Base-by-base conservation (phyloP, 2,888 invertebrate species). In the Rotaria socialis region DNA sequence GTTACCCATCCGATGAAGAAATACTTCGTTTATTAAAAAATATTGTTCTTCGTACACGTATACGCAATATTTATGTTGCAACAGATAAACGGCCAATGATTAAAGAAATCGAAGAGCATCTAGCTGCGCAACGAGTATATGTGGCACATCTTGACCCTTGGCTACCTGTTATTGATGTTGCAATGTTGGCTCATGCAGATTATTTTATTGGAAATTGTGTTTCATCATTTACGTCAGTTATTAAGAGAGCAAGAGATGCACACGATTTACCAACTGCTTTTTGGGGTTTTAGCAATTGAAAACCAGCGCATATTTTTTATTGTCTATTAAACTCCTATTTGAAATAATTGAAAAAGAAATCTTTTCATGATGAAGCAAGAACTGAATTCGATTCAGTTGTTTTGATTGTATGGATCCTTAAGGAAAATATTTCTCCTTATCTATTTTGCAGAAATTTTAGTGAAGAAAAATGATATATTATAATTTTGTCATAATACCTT, bases 141-240 rank as follows among this genome's bases (percentile, higher is more conserved):
- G 41, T 86, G 22, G 84, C 84, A 84, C 90, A 90, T 86, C 88
- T 89, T 35, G 90, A 91, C 87, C 91, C 91, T 2, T 89, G 89
- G 88, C 87, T 90, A 27, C 91, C 91, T 47, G 88, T 90, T 86
- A 88, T 90, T 24, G 91, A 91, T 88, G 87, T 90, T 60, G 89
- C 89, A 55, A 89, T 91, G 41, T 89, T 91, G n/a, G 89, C 89
- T n/a, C 89, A 89, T 86, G 88, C 90, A 14, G 89, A 90, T 55
- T 89, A 89, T 86, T 91, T 91, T 88, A 90, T 91, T 56, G 91
- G 91, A 43, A 91, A 91, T 87, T 91, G 91, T 88, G 89, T 91
- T 4, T 91, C 91, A 50, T 91, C 91, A 7, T 91, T 91, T 87
- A 89, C 90, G 7, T 88, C 90, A 19, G 90, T 90, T 88, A 90